Percentiles rank a stretch among this genome's conserved stretches.
These are phyloP conservation scores for Pachymerium ferrugineum DNA, from an alignment of 2,888 invertebrate species.

Conservation along the genomic window DNA sequence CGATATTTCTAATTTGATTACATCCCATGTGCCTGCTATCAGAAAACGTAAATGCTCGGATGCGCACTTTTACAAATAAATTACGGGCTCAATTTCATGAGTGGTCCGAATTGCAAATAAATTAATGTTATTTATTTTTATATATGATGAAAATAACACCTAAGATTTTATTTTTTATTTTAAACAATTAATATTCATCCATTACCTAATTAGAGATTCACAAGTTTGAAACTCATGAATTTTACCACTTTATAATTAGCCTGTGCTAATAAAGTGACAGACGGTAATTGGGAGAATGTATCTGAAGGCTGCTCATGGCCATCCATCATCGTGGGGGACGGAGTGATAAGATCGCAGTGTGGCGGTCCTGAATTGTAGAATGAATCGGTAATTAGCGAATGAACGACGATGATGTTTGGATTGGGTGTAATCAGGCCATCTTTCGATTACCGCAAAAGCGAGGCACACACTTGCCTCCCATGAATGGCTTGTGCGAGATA, in stretches of 20 bases:
- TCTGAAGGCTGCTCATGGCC: not conserved
- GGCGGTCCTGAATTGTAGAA: not conserved
- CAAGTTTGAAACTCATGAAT: no score
- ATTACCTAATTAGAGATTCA: no score
- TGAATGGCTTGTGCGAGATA: conserved; percentile 9
- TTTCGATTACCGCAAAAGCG: conserved; percentile 8
- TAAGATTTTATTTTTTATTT: no score
- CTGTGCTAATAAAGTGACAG: not conserved
- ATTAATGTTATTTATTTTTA: no score
- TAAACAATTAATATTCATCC: no score
- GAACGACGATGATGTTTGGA: not conserved
- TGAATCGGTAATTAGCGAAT: conserved; percentile 13
- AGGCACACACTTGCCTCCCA: not conserved
- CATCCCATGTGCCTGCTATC: not conserved
- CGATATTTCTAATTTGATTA: not conserved
- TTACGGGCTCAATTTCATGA: no score
- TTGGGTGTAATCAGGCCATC: not conserved
- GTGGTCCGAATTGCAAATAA: no score
- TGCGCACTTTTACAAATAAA: no score
- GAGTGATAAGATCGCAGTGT: not conserved
- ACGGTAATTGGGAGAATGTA: not conserved
- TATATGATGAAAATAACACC: no score
- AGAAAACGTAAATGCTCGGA: no score
- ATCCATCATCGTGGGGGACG: not conserved
- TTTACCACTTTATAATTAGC: not conserved